phyloP scores from a whole-genome alignment of 2,888 invertebrate species.

The Melieria crassipennis region DNA sequence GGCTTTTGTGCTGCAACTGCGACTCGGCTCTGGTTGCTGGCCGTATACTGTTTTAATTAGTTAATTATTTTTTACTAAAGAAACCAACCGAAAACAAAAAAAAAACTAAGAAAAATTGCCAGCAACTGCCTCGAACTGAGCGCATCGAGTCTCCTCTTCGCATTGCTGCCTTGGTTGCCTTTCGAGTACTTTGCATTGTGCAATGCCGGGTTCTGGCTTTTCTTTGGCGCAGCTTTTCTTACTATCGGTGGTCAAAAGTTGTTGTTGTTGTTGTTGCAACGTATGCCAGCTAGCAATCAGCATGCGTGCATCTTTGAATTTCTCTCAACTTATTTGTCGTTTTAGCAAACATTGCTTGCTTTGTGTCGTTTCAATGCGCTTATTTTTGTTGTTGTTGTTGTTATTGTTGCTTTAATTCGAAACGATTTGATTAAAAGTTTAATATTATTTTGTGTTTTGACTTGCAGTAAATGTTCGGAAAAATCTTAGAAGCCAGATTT shows the following conservation, averaged over 20 bases:
- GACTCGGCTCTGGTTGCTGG: not conserved
- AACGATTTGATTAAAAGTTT: too few species aligned
- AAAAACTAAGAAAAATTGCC: too few species aligned
- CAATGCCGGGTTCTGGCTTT: not conserved
- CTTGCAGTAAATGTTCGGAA: too few species aligned
- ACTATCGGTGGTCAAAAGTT: not conserved
- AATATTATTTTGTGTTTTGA: too few species aligned
- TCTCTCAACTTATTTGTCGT: conserved; percentile 39
- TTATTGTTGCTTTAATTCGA: not conserved
- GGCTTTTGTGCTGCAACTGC: not conserved
- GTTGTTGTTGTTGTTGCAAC: conserved; percentile 5
- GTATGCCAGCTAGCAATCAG: conserved; percentile 47
- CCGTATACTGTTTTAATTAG: conserved; percentile 58
- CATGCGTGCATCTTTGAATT: conserved; percentile 56
- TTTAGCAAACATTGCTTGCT: conserved; percentile 9
- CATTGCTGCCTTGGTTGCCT: not conserved
- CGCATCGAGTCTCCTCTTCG: conserved; percentile 1
- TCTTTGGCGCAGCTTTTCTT: not conserved
- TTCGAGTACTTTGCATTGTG: not conserved
- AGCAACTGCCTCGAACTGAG: not conserved
- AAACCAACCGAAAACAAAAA: not conserved
- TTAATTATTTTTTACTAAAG: conserved; percentile 58
- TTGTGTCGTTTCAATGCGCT: not conserved
- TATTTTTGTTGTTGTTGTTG: conserved; percentile 1
- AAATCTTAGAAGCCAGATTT: too few species aligned